Conservation (phyloP, 2,113 vertebrate genomes). For the Maccullochella peelii region DNA sequence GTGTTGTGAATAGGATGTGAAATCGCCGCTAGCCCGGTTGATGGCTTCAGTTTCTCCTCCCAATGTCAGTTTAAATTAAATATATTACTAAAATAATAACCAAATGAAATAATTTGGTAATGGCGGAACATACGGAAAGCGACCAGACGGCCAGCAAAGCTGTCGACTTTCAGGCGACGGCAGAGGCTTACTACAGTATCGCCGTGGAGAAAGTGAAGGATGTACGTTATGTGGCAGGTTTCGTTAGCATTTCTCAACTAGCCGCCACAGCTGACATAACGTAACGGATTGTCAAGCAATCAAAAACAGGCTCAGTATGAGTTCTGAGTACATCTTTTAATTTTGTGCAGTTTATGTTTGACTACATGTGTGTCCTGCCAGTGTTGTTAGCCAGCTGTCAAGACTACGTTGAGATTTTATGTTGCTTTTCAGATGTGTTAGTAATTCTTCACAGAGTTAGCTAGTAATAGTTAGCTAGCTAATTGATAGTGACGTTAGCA, state of each 20-base stretch:
- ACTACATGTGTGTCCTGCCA: not conserved
- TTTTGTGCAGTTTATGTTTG: not conserved
- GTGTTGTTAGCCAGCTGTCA: slow-evolving; percentile 41
- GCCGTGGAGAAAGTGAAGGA: slow-evolving; percentile 85
- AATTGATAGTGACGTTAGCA: not conserved
- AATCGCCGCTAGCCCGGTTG: slow-evolving; percentile 59
- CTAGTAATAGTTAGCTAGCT: slow-evolving; percentile 6
- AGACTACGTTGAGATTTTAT: not conserved
- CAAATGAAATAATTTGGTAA: slow-evolving; percentile 54
- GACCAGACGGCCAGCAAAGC: slow-evolving; percentile 66
- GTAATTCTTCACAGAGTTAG: slow-evolving; percentile 21
- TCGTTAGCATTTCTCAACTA: slow-evolving; percentile 72
- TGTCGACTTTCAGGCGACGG: slow-evolving; percentile 73
- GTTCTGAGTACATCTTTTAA: not conserved
- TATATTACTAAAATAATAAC: not conserved
- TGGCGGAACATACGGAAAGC: slow-evolving; percentile 74
- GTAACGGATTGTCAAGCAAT: slow-evolving; percentile 22
- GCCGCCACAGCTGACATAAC: slow-evolving; percentile 33
- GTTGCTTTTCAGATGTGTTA: slow-evolving; percentile 3
- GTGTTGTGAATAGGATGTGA: slow-evolving; percentile 73
- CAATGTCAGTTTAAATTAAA: slow-evolving; percentile 25
- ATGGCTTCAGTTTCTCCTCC: slow-evolving; percentile 22
- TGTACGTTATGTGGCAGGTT: slow-evolving; percentile 81
- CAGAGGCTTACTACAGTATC: slow-evolving; percentile 80
- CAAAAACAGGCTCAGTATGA: not conserved